A percentile compares a stretch with the other conserved stretches of the same genome.
Evolutionary conservation across 2,113 vertebrate genomes (phyloP).

Genomic region (Conger conger): DNA sequence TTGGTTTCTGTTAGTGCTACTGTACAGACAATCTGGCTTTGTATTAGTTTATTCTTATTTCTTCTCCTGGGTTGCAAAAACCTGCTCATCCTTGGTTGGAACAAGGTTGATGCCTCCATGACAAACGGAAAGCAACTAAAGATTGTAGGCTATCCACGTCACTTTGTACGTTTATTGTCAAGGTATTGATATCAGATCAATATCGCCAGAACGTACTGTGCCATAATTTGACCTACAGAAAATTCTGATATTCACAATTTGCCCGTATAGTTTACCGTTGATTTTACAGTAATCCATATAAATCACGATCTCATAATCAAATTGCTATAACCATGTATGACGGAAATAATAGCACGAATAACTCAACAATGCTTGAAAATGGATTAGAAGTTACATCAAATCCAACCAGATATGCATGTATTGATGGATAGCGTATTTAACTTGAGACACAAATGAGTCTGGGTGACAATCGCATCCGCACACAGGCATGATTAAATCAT

Average conservation of each 20-base stretch:
- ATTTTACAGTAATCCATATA: no score
- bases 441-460: not conserved
- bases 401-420: not conserved
- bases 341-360: no score
- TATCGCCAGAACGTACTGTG: not conserved
- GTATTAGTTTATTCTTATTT: not conserved
- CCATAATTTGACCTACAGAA: not conserved
- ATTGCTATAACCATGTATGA: no score
- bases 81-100: not conserved
- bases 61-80: no score
- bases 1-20: not conserved
- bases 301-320: no score
- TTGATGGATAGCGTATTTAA: not conserved
- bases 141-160: not conserved
- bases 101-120: not conserved
- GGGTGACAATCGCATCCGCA: not conserved
- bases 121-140: not conserved
- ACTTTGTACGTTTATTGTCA: not conserved
- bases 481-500: not conserved
- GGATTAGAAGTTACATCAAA: not conserved
- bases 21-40: not conserved
- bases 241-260: not conserved
- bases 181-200: not conserved
- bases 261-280: not conserved
- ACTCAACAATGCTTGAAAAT: not conserved